Evolutionary conservation across 2,113 vertebrate genomes (phyloP).

Genomic region (Glaucomys volans): DNA sequence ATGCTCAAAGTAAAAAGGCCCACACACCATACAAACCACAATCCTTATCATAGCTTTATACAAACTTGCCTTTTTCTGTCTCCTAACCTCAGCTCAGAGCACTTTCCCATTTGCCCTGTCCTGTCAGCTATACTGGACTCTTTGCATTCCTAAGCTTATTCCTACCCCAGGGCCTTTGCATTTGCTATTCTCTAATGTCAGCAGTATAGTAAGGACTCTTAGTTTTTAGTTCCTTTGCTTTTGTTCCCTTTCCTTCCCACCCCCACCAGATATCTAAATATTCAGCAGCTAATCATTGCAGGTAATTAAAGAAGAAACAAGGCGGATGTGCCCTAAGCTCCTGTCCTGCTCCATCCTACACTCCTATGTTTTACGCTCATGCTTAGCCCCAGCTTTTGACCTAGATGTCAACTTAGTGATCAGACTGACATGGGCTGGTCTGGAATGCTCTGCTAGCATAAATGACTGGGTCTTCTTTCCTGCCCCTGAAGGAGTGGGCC

Average conservation of each 20-base stretch:
- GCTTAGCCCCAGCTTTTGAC: background rate
- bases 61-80: background rate
- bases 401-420: background rate
- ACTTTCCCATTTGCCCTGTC: background rate
- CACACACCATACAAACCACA: background rate
- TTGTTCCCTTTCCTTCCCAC: background rate
- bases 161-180: background rate
- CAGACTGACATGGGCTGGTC: background rate
- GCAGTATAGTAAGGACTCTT: background rate
- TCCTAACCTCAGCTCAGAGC: background rate
- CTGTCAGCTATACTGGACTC: background rate
- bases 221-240: background rate
- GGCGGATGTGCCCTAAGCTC: background rate
- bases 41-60: background rate
- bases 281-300: background rate
- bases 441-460: background rate
- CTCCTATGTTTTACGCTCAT: background rate
- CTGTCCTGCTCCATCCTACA: background rate
- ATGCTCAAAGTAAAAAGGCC: background rate
- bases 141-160: background rate
- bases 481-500: constrained; percentile 22
- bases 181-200: background rate
- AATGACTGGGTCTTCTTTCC: background rate
- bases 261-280: background rate
- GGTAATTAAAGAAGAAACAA: background rate